Evolutionary conservation across 1,140 invertebrate genomes (phyloP), one percentile per base, ranked within the genome.

Genomic region (Sarcophaga bullata): DNA sequence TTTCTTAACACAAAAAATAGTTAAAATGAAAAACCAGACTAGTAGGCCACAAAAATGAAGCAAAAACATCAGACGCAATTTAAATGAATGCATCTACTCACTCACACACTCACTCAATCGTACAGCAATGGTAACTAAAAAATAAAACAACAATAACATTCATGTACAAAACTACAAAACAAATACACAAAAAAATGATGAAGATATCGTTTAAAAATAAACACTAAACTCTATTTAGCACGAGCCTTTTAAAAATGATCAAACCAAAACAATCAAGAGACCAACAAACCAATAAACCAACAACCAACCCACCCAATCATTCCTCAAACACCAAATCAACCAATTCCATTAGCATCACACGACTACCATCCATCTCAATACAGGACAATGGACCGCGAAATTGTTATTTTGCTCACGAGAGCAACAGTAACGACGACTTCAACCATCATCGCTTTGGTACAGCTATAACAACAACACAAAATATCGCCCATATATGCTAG

Each of bases 341-440:
- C 25, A 4, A 37, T 37, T 37, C 25, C 25, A 37, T 37, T 37
- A 37, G 25, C 25, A 37, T 37, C 25, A 37, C 25, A 37, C 25
- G 25, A 72, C n/a, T 15, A 76, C 8, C 75, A 78, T 17, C 49
- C 8, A 72, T 72, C 62, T n/a, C 17, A n/a, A 50, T 47, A 48
- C 75, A 78, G 75, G 75, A 78, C 75, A 78, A 78, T 78, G 75
- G 75, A 78, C 75, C 75, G 75, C 75, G 75, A 78, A 78, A 78
- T 78, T 78, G 48, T 50, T 78, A 48, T 25, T 8, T 72, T 17
- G 62, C 62, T 62, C 6, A 62, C 9, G 48, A 50, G 7, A 52
- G 25, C n/a, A n/a, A 49, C n/a, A 78, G 62, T 17, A 50, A 49
- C 50, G 46, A 48, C 54, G 54, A 58, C 13, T 58, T 58, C 15